Conservation (phyloP, 2,797 vertebrate genomes). For the Falco cherrug region DNA sequence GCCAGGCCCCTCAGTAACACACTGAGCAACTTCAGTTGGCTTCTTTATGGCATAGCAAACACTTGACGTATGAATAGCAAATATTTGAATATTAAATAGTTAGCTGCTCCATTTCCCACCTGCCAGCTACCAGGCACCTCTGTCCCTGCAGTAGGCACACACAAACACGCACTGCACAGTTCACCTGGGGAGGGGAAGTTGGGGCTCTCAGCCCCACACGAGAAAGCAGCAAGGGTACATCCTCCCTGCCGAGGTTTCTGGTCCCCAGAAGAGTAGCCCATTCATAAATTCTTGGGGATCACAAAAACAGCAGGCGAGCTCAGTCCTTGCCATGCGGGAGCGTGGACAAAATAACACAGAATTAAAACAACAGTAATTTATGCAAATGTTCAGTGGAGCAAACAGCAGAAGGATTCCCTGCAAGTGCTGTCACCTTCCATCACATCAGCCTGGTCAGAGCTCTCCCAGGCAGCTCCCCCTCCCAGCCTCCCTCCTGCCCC, state of each 20-base stretch:
- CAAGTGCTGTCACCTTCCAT: conserved; percentile 62
- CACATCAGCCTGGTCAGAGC: conserved; percentile 30
- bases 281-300: neutral
- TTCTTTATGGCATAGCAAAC: neutral
- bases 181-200: neutral
- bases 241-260: neutral
- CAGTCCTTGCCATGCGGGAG: neutral
- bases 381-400: neutral
- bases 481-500: neutral
- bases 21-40: neutral
- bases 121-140: neutral
- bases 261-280: neutral
- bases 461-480: neutral
- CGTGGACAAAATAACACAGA: neutral
- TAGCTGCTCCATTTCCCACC: neutral
- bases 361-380: conserved; percentile 3
- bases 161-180: accelerated
- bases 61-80: accelerated
- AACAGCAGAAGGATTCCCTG: conserved; percentile 63
- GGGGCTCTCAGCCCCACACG: neutral
- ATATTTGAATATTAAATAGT: accelerated
- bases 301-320: neutral
- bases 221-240: neutral
- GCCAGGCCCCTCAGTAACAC: neutral
- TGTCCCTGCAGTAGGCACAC: neutral